Evolutionary conservation across 2,888 invertebrate genomes (phyloP), one percentile per base, ranked within the genome.

Genomic region (Eristalinus aeneus): DNA sequence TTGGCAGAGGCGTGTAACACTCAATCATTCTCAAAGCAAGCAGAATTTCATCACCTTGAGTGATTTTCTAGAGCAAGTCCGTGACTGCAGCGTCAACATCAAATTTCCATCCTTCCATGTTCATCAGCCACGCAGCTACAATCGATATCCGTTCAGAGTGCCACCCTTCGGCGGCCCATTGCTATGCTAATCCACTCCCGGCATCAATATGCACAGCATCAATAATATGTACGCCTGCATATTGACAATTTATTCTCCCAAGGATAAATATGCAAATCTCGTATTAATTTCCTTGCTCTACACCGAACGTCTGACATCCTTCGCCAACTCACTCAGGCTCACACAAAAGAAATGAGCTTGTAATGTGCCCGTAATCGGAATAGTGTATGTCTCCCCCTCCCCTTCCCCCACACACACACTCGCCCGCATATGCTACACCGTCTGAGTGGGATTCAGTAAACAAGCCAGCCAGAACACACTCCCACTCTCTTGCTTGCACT

Each of bases 351-450:
- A 77, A 82, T 77, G 77, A 86, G 86, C 82, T 82, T 82, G 74
- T 71, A 86, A 85, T 76, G 85, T 85, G 69, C 69, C 81, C 77
- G 77, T 86, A 86, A 86, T 86, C 86, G 82, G 60, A 74, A 22
- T 65, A 63, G 60, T 68, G 63, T 72, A 71, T 60, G 54, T 53
- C 61, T 34, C 54, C 54, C 74, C 36, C 60, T 65, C 84, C 74
- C 39, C 74, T 65, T 60, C 34, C 46, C 39, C n/a, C 77, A 3
- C 12, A 54, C 31, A n/a, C n/a, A n/a, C n/a, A n/a, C n/a, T n/a
- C n/a, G 12, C 61, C 16, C 58, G 54, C 54, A 73, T 31, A 56
- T 65, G 64, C 12, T 46, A 27, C 27, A n/a, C 9, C 12, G 32
- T 11, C 1, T 20, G 2, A 46, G 39, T 46, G 10, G 10, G 53